phyloP scores from a whole-genome alignment of 1,140 invertebrate species.

The Latrodectus geometricus region DNA sequence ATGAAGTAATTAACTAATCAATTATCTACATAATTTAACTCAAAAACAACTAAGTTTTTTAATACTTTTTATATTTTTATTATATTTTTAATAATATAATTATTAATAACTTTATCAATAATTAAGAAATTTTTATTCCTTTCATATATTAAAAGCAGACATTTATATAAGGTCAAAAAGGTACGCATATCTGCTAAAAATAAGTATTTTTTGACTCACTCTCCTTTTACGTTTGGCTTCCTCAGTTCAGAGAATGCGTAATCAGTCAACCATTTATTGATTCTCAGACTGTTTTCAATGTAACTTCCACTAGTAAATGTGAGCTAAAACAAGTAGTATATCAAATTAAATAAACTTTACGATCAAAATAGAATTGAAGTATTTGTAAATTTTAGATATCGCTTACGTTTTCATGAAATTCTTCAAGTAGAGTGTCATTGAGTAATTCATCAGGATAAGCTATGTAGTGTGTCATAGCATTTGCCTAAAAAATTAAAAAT shows the following conservation, averaged over 20 bases:
- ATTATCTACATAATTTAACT: too few species aligned
- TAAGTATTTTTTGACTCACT: slow-evolving; percentile 66
- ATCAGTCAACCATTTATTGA: slow-evolving; percentile 80
- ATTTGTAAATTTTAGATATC: neutral
- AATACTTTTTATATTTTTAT: too few species aligned
- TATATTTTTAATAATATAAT: too few species aligned
- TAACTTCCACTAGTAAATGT: slow-evolving; percentile 67
- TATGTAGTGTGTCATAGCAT: slow-evolving; percentile 69
- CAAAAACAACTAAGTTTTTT: too few species aligned
- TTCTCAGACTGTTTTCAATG: slow-evolving; percentile 75
- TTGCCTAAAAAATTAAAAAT: slow-evolving; percentile 30
- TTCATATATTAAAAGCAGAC: too few species aligned
- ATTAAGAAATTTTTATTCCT: too few species aligned
- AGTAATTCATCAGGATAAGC: slow-evolving; percentile 70
- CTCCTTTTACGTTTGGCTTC: slow-evolving; percentile 83
- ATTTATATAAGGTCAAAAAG: too few species aligned
- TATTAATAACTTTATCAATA: too few species aligned
- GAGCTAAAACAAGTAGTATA: slow-evolving; percentile 62
- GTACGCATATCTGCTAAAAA: neutral
- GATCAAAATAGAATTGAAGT: neutral
- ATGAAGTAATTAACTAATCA: too few species aligned
- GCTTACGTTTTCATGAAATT: slow-evolving; percentile 67
- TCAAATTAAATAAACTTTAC: neutral
- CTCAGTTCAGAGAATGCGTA: slow-evolving; percentile 81
- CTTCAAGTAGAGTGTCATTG: slow-evolving; percentile 68